Conservation (phyloP, 30 jellyfish, hydroid and myxozoan genomes). For the Hydractinia symbiolongicarpus region DNA sequence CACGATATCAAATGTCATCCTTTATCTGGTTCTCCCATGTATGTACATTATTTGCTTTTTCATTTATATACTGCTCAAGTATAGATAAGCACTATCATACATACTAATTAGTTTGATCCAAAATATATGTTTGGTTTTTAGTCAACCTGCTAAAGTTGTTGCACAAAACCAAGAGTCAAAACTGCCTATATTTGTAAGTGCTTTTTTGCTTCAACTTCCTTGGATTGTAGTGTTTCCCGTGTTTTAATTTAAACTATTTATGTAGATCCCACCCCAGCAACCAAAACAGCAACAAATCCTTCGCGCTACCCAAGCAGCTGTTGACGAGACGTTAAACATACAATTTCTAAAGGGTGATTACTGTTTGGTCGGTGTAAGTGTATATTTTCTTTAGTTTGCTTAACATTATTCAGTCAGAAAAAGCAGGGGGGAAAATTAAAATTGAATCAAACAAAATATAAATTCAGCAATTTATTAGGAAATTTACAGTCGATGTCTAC, state of each 20-base stretch:
- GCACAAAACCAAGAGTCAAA: slow-evolving; percentile 29
- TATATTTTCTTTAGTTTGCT: neutral
- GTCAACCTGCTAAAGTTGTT: slow-evolving; percentile 45
- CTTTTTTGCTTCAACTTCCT: neutral
- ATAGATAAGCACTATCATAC: no score
- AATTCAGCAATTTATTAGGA: no score
- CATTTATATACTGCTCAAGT: no score
- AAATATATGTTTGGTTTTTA: neutral
- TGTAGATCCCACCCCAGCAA: neutral
- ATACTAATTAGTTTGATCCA: neutral
- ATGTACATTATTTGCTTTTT: no score
- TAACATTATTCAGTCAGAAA: no score
- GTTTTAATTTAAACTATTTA: neutral
- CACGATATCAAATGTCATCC: slow-evolving; percentile 79
- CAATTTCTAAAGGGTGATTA: slow-evolving; percentile 79
- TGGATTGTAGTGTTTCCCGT: no score
- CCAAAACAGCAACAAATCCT: neutral
- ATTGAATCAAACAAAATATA: no score
- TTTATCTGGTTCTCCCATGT: slow-evolving; percentile 83
- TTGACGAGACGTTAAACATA: slow-evolving; percentile 67
- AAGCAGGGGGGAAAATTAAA: no score
- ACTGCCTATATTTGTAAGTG: slow-evolving; percentile 28
- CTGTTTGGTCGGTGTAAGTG: slow-evolving; percentile 85
- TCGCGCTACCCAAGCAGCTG: slow-evolving; percentile 39
- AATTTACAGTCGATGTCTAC: no score